A percentile compares a stretch with the other conserved stretches of the same genome.
phyloP scores from a whole-genome alignment of 2,113 vertebrate species.

The Puffinus mauretanicus region DNA sequence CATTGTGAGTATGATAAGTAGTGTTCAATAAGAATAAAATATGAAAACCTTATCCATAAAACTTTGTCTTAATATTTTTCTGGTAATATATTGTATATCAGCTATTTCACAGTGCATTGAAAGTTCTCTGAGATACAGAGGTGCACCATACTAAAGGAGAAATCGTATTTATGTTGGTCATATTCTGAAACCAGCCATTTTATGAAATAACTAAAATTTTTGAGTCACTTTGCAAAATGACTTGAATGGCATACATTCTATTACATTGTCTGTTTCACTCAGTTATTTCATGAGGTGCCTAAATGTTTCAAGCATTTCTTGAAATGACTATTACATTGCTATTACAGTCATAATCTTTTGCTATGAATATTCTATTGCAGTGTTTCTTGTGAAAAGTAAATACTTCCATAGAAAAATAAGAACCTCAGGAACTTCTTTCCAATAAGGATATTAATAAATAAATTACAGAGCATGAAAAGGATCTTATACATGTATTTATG shows the following conservation, averaged over 20 bases:
- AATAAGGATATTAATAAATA: neutral
- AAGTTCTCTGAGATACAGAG: neutral
- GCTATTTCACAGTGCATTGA: neutral
- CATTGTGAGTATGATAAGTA: neutral
- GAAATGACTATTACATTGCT: neutral
- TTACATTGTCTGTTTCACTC: neutral
- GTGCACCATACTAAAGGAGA: neutral
- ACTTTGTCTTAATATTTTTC: neutral
- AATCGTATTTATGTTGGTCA: neutral
- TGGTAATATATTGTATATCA: neutral
- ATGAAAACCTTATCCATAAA: neutral
- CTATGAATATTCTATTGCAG: neutral
- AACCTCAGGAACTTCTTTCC: neutral
- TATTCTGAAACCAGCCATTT: neutral
- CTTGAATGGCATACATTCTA: neutral
- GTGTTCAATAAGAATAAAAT: neutral
- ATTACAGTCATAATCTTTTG: neutral
- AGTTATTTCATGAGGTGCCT: neutral
- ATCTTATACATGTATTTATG: neutral
- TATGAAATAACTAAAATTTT: neutral
- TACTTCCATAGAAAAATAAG: neutral
- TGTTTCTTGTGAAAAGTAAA: neutral
- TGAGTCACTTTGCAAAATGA: neutral
- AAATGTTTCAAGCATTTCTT: neutral
- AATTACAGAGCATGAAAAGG: neutral